phyloP scores from a whole-genome alignment of 1,140 invertebrate species.

The Atta cephalotes region DNA sequence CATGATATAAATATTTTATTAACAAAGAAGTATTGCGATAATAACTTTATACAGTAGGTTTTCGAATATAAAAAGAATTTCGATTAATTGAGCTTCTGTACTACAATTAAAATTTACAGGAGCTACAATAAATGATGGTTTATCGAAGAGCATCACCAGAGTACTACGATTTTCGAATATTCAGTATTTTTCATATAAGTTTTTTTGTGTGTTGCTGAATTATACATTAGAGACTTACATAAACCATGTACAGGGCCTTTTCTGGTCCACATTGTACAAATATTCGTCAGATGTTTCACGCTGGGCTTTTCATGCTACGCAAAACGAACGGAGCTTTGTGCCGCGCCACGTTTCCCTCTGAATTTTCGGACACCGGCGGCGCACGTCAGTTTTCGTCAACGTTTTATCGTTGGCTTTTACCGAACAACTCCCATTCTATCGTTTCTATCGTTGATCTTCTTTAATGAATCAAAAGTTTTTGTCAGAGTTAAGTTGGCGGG shows the following conservation, averaged over 20 bases:
- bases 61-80: background rate
- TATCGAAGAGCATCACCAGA: background rate
- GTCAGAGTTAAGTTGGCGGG: constrained; percentile 57
- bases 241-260: constrained; percentile 25
- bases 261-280: constrained; percentile 26
- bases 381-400: constrained; percentile 49
- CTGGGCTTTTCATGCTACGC: constrained; percentile 35
- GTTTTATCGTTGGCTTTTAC: constrained; percentile 49
- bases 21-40: background rate
- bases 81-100: background rate
- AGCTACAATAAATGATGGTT: background rate
- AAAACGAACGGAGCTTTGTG: constrained; percentile 50
- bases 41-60: background rate
- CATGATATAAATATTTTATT: background rate
- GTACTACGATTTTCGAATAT: constrained; percentile 16
- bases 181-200: constrained; percentile 5
- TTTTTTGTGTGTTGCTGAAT: constrained; percentile 15
- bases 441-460: constrained; percentile 61
- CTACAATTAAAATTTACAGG: background rate
- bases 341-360: constrained; percentile 49
- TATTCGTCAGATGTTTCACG: constrained; percentile 46
- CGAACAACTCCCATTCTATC: constrained; percentile 44
- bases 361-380: constrained; percentile 42
- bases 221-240: constrained; percentile 39
- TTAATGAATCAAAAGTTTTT: constrained; percentile 61